A percentile compares a stretch with the other conserved stretches of the same genome.
These are phyloP conservation scores for Trichonephila clavipes DNA, from an alignment of 1,140 invertebrate species.

Conservation along the genomic window DNA sequence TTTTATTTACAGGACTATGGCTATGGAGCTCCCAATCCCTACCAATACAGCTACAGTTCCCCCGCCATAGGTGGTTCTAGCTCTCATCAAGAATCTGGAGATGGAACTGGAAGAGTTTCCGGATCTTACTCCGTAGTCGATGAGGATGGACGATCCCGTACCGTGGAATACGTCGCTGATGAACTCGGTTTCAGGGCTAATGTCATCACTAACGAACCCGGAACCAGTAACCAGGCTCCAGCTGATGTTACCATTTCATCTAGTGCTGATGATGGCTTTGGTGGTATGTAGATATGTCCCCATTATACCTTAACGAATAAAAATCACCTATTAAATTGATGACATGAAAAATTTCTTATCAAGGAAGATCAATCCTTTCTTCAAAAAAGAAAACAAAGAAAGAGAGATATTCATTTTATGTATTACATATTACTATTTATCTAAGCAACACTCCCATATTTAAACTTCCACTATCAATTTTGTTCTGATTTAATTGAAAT, in stretches of 20 bases:
- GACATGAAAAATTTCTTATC: no score
- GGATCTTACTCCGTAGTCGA: slow-evolving; percentile 78
- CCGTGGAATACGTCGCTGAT: slow-evolving; percentile 79
- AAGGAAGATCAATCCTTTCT: no score
- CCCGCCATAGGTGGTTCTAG: slow-evolving; percentile 75
- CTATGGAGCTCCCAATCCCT: slow-evolving; percentile 40
- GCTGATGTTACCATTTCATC: slow-evolving; percentile 36
- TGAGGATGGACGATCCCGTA: slow-evolving; percentile 78
- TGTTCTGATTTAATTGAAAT: background rate
- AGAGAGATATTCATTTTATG: no score
- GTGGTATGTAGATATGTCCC: background rate
- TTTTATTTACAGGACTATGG: background rate
- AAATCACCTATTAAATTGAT: no score
- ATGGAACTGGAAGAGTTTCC: slow-evolving; percentile 16
- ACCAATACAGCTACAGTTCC: slow-evolving; percentile 69
- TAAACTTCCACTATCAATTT: background rate
- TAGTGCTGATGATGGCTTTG: background rate
- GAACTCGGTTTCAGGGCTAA: slow-evolving; percentile 79
- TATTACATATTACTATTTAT: no score
- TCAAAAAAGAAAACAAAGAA: no score
- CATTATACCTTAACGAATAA: no score
- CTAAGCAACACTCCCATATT: no score
- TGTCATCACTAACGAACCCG: slow-evolving; percentile 49
- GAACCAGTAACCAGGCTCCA: slow-evolving; percentile 45
- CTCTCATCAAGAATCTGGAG: slow-evolving; percentile 33